Conservation (phyloP, 2,797 vertebrate genomes). For the Enteromius afrohamiltoni region DNA sequence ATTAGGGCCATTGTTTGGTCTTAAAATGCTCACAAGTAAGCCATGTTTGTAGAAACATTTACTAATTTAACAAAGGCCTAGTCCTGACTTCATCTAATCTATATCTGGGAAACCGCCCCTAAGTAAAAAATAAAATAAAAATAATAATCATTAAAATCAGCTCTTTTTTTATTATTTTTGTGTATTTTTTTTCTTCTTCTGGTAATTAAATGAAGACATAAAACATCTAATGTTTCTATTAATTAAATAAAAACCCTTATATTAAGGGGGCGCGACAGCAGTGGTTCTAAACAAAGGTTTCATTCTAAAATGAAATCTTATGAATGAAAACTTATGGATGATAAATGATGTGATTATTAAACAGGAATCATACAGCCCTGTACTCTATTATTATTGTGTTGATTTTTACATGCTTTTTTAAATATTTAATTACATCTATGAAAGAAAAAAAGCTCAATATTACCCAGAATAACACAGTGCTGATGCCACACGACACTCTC, state of each 20-base stretch:
- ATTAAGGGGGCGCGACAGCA: not conserved
- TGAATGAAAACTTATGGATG: not conserved
- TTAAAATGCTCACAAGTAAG: too few species aligned
- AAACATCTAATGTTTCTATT: not conserved
- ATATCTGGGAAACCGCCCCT: too few species aligned
- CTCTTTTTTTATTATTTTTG: not conserved
- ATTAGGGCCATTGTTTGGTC: too few species aligned
- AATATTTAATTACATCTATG: not conserved
- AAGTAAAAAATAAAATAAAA: too few species aligned
- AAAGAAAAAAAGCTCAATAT: not conserved
- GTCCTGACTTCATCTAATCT: too few species aligned
- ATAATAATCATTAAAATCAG: too few species aligned
- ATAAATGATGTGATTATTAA: not conserved
- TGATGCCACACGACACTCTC: conserved; percentile 83
- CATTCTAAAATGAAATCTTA: not conserved
- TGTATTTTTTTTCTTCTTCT: not conserved
- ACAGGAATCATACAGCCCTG: not conserved
- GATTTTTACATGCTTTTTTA: not conserved
- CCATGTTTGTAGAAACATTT: too few species aligned
- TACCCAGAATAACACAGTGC: conserved; percentile 95
- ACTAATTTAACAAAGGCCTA: too few species aligned
- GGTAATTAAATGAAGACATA: not conserved
- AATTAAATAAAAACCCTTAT: not conserved
- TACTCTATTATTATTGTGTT: not conserved
- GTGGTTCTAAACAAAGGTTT: not conserved